These are phyloP conservation scores for Crocidura indochinensis DNA, from an alignment of 2,797 vertebrate genomes.

Conservation along the genomic window DNA sequence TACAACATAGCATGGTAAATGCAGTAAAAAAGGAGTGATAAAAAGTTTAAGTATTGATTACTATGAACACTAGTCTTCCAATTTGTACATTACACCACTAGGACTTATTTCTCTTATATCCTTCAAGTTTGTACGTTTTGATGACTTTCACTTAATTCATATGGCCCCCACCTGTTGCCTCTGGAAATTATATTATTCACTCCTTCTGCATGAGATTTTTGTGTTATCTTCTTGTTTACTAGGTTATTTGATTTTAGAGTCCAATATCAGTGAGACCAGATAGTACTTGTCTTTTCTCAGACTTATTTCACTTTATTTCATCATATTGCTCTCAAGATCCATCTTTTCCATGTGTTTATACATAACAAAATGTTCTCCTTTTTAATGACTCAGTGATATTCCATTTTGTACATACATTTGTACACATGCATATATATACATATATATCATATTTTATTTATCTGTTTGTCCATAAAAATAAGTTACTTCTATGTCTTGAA, in stretches of 20 bases:
- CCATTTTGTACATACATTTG: not conserved
- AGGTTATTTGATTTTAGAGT: not conserved
- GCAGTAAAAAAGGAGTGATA: too few species aligned
- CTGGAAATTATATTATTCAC: not conserved
- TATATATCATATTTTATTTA: not conserved
- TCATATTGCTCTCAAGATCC: not conserved
- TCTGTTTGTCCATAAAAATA: not conserved
- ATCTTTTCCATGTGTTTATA: not conserved
- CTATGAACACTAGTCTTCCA: not conserved
- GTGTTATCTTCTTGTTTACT: too few species aligned
- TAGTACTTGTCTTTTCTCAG: not conserved
- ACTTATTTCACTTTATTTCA: conserved; percentile 3
- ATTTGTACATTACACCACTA: not conserved
- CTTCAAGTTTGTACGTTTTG: not conserved
- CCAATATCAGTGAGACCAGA: not conserved
- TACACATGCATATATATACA: too few species aligned
- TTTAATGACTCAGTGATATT: not conserved
- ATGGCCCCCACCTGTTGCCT: not conserved
- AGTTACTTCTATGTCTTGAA: not conserved
- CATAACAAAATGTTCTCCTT: conserved; percentile 5
- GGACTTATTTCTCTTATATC: not conserved
- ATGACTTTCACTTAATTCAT: not conserved
- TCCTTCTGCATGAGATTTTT: not conserved
- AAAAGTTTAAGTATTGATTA: too few species aligned
- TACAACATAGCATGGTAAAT: too few species aligned